Conservation (phyloP, 2,113 vertebrate genomes). For the Apeltes quadracus region DNA sequence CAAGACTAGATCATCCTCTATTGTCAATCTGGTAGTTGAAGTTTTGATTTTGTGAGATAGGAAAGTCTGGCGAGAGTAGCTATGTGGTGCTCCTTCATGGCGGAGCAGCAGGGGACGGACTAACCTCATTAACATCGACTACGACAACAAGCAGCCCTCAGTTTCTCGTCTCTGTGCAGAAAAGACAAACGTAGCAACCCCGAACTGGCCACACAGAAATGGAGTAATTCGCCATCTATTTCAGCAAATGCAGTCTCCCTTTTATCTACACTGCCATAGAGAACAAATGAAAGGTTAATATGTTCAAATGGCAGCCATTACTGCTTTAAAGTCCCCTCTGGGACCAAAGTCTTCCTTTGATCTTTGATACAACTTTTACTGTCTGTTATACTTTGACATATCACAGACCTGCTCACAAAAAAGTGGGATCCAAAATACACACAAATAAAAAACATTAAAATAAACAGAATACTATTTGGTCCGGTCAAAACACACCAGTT, state of each 20-base stretch:
- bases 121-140: constrained; percentile 74
- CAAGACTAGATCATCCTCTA: neutral
- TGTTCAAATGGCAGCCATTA: constrained; percentile 62
- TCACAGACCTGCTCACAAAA: neutral
- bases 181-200: constrained; percentile 43
- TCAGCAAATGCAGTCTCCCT: constrained; percentile 49
- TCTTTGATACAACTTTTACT: constrained; percentile 23
- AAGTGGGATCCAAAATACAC: neutral
- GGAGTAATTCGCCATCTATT: constrained; percentile 55
- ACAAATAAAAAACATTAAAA: neutral
- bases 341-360: constrained; percentile 51
- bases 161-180: constrained; percentile 46
- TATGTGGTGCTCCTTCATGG: constrained; percentile 27
- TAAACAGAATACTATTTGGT: neutral
- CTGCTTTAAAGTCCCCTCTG: constrained; percentile 42
- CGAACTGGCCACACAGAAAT: constrained; percentile 58
- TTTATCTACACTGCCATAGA: constrained; percentile 57
- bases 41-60: neutral
- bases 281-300: constrained; percentile 75
- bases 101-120: constrained; percentile 33
- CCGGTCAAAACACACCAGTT: too few species aligned
- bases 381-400: neutral
- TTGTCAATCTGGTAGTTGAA: neutral
- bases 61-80: neutral
- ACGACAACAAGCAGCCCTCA: constrained; percentile 46